Evolutionary conservation across 2,888 invertebrate genomes (phyloP).

Genomic region (Drosophila cognata): DNA sequence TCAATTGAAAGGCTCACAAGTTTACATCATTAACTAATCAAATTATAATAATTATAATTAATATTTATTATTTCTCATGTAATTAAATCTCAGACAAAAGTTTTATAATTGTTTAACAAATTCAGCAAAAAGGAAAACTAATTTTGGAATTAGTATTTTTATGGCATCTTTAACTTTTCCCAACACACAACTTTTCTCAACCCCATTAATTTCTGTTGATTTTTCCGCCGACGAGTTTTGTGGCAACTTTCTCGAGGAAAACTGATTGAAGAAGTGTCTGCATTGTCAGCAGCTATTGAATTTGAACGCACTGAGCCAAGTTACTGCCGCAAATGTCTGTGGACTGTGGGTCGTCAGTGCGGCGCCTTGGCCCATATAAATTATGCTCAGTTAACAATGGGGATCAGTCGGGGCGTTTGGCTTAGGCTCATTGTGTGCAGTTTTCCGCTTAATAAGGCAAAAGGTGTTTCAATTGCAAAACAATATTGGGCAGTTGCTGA

Average conservation of each 20-base stretch:
- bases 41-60: too few species aligned
- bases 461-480: constrained; percentile 77
- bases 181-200: neutral
- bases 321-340: constrained; percentile 4
- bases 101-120: neutral
- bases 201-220: neutral
- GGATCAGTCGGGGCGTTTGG: constrained; percentile 41
- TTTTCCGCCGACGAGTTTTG: constrained; percentile 1
- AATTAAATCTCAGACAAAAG: neutral
- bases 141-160: neutral
- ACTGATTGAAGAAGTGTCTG: neutral
- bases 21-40: neutral
- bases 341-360: constrained; percentile 40
- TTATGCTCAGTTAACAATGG: constrained; percentile 68
- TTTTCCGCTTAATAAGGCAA: constrained; percentile 74
- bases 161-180: neutral
- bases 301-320: constrained; percentile 10
- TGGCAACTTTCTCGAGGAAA: constrained; percentile 8
- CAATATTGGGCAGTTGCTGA: constrained; percentile 41
- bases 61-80: neutral
- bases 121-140: neutral
- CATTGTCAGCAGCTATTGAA: constrained; percentile 7
- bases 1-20: neutral
- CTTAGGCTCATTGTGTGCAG: constrained; percentile 42
- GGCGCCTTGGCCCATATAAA: constrained; percentile 74